Percentiles rank a stretch among this genome's conserved stretches.
Conservation (phyloP, 2,797 vertebrate genomes). For the Bradypodion pumilum region DNA sequence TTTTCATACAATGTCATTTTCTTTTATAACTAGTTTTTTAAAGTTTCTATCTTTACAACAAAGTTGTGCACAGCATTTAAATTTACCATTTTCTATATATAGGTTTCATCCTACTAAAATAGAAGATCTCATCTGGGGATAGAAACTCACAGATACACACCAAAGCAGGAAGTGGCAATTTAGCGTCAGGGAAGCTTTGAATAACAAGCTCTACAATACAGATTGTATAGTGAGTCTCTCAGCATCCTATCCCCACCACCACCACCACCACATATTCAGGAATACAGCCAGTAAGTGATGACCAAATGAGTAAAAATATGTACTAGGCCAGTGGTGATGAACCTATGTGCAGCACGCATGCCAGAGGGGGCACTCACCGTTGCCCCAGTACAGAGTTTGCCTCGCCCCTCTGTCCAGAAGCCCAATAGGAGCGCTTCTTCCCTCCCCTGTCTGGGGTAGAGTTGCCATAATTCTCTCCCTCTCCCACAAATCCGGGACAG, state of each 20-base stretch:
- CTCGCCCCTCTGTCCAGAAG: too few relatives aligned
- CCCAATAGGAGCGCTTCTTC: too few relatives aligned
- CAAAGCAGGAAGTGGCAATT: constrained; percentile 64
- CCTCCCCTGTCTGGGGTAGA: too few relatives aligned
- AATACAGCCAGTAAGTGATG: background rate
- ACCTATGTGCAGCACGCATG: too few relatives aligned
- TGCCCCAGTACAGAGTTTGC: too few relatives aligned
- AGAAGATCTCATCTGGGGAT: constrained; percentile 50
- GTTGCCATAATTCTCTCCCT: too few relatives aligned
- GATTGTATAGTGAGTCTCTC: background rate
- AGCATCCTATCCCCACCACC: background rate
- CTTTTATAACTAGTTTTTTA: constrained; percentile 82
- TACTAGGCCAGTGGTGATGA: background rate
- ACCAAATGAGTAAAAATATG: too few relatives aligned
- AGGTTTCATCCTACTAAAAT: constrained; percentile 73
- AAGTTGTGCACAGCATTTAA: constrained; percentile 72
- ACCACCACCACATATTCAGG: background rate
- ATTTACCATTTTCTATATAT: constrained; percentile 72
- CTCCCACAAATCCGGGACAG: too few relatives aligned
- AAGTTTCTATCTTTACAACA: constrained; percentile 69
- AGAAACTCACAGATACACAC: constrained; percentile 64
- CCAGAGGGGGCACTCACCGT: too few relatives aligned
- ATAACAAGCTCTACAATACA: constrained; percentile 7
- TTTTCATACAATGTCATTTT: constrained; percentile 81
- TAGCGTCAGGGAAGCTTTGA: constrained; percentile 53